A percentile compares a stretch with the other conserved stretches of the same genome.
Conservation (phyloP, 2,797 vertebrate genomes). For the Cyprinodon diabolis region DNA sequence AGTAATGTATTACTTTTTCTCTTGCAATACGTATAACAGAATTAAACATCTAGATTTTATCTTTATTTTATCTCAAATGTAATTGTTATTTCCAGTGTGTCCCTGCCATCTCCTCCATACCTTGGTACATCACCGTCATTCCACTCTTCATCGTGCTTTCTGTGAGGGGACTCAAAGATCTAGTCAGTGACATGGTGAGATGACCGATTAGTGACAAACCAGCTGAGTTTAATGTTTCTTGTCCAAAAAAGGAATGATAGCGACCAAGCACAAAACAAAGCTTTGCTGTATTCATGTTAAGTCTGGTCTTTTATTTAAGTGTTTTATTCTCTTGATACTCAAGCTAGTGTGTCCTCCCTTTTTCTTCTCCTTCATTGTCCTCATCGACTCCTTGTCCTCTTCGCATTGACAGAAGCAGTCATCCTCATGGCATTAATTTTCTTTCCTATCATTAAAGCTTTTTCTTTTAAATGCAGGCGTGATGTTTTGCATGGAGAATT, state of each 20-base stretch:
- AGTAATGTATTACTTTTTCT: too few relatives aligned
- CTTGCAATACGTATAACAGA: background rate
- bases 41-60: background rate
- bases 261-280: background rate
- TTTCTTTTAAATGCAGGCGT: slow-evolving; percentile 72
- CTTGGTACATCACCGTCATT: slow-evolving; percentile 88
- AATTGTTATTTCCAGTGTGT: slow-evolving; percentile 71
- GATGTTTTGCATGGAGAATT: slow-evolving; percentile 79
- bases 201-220: background rate
- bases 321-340: slow-evolving; percentile 45
- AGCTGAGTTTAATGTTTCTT: background rate
- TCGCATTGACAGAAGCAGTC: slow-evolving; percentile 74
- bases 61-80: slow-evolving; percentile 8
- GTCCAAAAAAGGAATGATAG: slow-evolving; percentile 15
- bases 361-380: slow-evolving; percentile 68
- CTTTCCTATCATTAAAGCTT: slow-evolving; percentile 74
- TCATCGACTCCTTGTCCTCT: slow-evolving; percentile 78
- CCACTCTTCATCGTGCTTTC: slow-evolving; percentile 83
- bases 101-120: slow-evolving; percentile 88
- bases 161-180: slow-evolving; percentile 86
- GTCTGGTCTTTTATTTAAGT: background rate
- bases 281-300: slow-evolving; percentile 13
- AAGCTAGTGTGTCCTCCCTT: slow-evolving; percentile 31
- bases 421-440: slow-evolving; percentile 78
- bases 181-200: slow-evolving; percentile 89